Conservation (phyloP, 2,113 vertebrate species). For the Tupaia chinensis region DNA sequence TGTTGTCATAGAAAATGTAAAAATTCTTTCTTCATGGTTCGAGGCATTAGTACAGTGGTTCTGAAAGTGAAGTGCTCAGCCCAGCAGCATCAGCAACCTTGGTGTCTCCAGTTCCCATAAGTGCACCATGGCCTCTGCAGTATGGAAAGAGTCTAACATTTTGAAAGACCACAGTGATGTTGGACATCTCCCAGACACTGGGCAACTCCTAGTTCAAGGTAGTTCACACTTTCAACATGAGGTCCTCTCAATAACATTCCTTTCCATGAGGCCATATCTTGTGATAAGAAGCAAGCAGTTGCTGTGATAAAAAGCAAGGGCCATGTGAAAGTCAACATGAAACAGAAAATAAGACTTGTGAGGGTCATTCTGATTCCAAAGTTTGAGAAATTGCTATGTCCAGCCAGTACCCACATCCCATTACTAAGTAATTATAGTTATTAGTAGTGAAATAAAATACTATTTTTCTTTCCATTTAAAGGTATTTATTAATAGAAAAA, state of each 20-base stretch:
- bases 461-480: background rate
- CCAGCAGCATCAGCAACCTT: background rate
- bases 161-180: background rate
- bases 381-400: background rate
- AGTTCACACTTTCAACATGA: background rate
- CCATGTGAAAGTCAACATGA: background rate
- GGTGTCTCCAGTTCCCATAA: background rate
- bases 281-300: background rate
- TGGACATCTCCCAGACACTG: background rate
- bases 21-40: background rate
- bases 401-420: background rate
- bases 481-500: background rate
- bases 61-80: background rate
- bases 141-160: background rate
- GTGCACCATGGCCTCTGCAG: background rate
- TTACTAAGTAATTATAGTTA: background rate
- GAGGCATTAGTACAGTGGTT: background rate
- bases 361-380: background rate
- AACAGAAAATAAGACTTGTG: background rate
- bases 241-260: background rate
- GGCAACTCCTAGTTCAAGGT: background rate
- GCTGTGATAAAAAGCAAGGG: constrained; percentile 3
- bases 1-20: background rate
- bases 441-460: background rate
- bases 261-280: background rate